Evolutionary conservation across 2,113 vertebrate genomes (phyloP).

Genomic region (Sclerurus mexicanus): DNA sequence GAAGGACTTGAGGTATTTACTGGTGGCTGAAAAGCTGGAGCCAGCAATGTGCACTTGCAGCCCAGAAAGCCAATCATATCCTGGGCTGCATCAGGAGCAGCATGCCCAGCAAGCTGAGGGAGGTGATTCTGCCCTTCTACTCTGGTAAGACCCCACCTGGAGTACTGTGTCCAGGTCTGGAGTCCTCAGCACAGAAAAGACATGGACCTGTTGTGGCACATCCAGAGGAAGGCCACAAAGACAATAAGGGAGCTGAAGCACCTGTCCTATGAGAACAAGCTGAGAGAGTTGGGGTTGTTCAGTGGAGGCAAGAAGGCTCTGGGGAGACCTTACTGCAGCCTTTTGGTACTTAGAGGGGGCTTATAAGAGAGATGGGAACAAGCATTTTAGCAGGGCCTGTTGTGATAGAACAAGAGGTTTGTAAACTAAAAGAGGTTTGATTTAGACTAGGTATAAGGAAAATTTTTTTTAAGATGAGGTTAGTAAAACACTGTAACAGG

Average conservation of each 20-base stretch:
- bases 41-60: neutral
- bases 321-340: neutral
- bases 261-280: neutral
- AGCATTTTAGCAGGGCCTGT: neutral
- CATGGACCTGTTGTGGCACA: neutral
- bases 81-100: neutral
- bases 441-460: neutral
- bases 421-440: neutral
- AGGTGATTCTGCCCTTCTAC: neutral
- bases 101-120: neutral
- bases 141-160: neutral
- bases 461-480: neutral
- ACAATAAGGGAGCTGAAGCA: neutral
- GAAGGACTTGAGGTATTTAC: neutral
- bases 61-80: neutral
- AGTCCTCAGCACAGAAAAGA: neutral
- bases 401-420: neutral
- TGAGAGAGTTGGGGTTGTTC: neutral
- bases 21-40: neutral
- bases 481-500: neutral
- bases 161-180: neutral
- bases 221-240: neutral
- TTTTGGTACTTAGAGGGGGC: neutral
- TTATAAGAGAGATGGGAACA: neutral
- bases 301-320: neutral